Evolutionary conservation across 2,113 vertebrate genomes (phyloP).

Genomic region (Percina caprodes): DNA sequence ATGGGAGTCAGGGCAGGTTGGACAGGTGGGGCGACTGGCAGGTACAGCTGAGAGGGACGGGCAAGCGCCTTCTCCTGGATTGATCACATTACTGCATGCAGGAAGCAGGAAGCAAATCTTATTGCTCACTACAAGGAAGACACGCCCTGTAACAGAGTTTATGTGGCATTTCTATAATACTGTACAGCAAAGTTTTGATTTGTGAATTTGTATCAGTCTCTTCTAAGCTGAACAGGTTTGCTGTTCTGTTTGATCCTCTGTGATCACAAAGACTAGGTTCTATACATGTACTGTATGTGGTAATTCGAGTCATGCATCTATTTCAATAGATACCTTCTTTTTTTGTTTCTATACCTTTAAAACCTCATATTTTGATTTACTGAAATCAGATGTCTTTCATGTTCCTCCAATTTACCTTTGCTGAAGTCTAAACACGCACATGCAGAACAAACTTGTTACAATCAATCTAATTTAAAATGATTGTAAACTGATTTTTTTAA

Average conservation of each 20-base stretch:
- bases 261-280: not conserved
- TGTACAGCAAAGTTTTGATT: not conserved
- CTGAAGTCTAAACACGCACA: not conserved
- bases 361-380: not conserved
- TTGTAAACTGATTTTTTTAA: conserved; percentile 4
- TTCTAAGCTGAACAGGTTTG: not conserved
- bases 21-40: conserved; percentile 73
- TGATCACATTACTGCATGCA: not conserved
- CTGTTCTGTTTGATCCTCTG: not conserved
- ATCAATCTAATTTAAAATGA: not conserved
- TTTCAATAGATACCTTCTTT: not conserved
- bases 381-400: not conserved
- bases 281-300: not conserved
- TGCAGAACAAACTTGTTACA: not conserved
- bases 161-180: not conserved
- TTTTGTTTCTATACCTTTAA: not conserved
- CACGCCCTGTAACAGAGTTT: not conserved
- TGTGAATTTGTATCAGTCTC: not conserved
- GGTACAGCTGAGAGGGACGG: conserved; percentile 43
- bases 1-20: conserved; percentile 66
- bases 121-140: not conserved
- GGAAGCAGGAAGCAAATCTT: conserved; percentile 16
- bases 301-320: not conserved
- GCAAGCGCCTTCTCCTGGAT: conserved; percentile 73
- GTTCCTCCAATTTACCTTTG: not conserved